These are phyloP conservation scores for Siniperca undulata DNA, from an alignment of 2,797 vertebrate genomes.

Conservation along the genomic window DNA sequence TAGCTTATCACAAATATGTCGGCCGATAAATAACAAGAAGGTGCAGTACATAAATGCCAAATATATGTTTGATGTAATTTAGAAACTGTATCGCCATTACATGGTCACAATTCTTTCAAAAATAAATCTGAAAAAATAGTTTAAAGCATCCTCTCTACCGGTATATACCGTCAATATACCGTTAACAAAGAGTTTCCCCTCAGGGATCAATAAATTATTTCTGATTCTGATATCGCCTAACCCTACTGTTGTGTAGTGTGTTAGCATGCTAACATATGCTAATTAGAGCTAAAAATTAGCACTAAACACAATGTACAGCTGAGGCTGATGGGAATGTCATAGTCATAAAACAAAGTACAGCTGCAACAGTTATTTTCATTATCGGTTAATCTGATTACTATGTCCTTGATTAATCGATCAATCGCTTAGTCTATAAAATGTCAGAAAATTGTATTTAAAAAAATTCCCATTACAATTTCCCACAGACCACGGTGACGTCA, in stretches of 20 bases:
- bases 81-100: neutral
- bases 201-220: too few species aligned
- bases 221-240: too few species aligned
- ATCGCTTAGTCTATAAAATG: neutral
- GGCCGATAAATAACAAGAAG: neutral
- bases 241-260: too few species aligned
- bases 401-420: neutral
- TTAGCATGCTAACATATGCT: neutral
- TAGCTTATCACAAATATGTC: neutral
- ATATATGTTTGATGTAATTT: neutral
- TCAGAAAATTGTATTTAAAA: neutral
- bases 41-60: neutral
- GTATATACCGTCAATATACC: too few species aligned
- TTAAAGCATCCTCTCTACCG: neutral
- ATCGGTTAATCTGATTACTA: neutral
- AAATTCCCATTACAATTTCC: neutral
- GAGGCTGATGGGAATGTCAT: neutral
- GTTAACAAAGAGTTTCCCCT: too few species aligned
- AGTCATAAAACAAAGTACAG: neutral
- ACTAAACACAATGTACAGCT: neutral
- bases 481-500: neutral
- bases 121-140: neutral
- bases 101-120: neutral
- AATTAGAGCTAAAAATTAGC: neutral
- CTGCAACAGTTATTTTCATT: neutral